These are phyloP conservation scores for Notodonta dromedarius DNA, from an alignment of 2,888 invertebrate species.

Conservation along the genomic window DNA sequence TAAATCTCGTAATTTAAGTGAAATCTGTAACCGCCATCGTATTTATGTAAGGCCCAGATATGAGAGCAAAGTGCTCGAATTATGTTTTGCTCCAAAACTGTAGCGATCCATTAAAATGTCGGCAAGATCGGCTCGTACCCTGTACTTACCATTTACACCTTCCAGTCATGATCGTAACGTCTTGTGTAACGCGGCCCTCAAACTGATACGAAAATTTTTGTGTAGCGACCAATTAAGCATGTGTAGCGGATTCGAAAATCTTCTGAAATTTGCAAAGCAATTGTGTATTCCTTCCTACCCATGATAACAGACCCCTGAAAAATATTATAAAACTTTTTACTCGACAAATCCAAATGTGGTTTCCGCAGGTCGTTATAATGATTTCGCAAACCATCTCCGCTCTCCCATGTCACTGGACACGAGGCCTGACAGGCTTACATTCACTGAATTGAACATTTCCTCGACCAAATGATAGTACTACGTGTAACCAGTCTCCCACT, in stretches of 20 bases:
- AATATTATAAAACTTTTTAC: not conserved
- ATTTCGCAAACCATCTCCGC: slow-evolving; percentile 5
- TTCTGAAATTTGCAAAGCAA: not conserved
- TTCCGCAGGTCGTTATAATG: not conserved
- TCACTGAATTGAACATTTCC: slow-evolving; percentile 20
- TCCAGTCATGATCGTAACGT: slow-evolving; percentile 40
- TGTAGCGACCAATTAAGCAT: slow-evolving; percentile 30
- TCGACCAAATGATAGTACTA: slow-evolving; percentile 19
- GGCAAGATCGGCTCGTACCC: slow-evolving; percentile 23
- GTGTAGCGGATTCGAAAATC: not conserved
- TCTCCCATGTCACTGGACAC: not conserved
- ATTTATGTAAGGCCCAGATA: slow-evolving; percentile 17
- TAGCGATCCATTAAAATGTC: slow-evolving; percentile 36
- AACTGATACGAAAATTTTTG: slow-evolving; percentile 41
- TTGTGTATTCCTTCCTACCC: not conserved
- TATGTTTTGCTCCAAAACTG: slow-evolving; percentile 39
- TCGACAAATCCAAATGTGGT: not conserved
- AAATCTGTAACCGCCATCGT: slow-evolving; percentile 13
- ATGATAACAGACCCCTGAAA: not conserved
- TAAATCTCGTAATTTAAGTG: slow-evolving; percentile 6
- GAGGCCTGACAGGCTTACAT: slow-evolving; percentile 3
- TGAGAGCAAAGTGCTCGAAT: slow-evolving; percentile 24
- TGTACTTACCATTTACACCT: slow-evolving; percentile 48
- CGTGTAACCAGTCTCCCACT: slow-evolving; percentile 15
- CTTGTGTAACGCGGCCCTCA: slow-evolving; percentile 38